Evolutionary conservation across 1,140 invertebrate genomes (phyloP).

Genomic region (Gonioctena quinquepunctata): DNA sequence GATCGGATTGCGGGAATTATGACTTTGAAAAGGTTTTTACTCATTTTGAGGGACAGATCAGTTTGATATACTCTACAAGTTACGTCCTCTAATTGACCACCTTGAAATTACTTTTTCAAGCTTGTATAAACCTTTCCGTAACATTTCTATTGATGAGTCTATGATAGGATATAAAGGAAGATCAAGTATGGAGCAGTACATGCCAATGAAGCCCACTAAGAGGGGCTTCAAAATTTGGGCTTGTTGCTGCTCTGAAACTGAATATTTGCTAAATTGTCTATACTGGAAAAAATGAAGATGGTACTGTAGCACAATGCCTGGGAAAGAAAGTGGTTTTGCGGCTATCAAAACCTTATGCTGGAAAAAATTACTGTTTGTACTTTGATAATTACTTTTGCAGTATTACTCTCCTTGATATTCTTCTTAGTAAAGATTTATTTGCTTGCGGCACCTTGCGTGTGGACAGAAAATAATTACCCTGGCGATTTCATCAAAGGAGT

Average conservation of each 20-base stretch:
- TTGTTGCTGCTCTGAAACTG: not conserved
- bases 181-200: not conserved
- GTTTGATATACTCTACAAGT: not conserved
- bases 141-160: not conserved
- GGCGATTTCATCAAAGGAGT: not conserved
- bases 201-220: constrained; percentile 12
- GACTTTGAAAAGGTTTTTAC: too few relatives aligned
- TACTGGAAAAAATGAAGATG: constrained; percentile 10
- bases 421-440: not conserved
- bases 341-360: not conserved
- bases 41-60: too few relatives aligned
- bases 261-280: too few relatives aligned
- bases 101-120: not conserved
- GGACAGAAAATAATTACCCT: not conserved
- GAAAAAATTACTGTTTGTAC: constrained; percentile 5
- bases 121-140: not conserved
- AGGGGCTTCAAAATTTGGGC: constrained; percentile 9
- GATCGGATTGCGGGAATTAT: too few relatives aligned
- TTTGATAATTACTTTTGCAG: not conserved
- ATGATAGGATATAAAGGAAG: not conserved
- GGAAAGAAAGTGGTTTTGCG: not conserved
- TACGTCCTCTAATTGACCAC: not conserved
- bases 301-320: not conserved
- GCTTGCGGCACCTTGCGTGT: not conserved
- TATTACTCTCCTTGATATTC: constrained; percentile 5